These are phyloP conservation scores for Panulirus ornatus DNA, from an alignment of 1,140 invertebrate species.

Conservation along the genomic window DNA sequence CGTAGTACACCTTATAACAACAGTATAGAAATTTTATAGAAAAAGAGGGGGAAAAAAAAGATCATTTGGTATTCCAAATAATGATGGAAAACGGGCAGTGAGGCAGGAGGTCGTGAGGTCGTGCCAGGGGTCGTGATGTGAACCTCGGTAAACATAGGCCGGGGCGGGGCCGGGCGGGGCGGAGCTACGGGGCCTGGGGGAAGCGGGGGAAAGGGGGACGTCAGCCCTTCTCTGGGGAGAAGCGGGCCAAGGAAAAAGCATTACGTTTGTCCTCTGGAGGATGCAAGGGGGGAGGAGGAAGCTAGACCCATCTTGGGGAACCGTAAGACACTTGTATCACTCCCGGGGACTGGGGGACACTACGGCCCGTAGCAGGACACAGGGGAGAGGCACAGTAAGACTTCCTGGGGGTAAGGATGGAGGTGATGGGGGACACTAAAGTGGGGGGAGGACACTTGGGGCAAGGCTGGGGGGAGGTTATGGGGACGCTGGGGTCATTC, in stretches of 20 bases:
- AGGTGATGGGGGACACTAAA: too few relatives aligned
- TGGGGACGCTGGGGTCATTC: too few relatives aligned
- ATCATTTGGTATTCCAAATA: slow-evolving; percentile 65
- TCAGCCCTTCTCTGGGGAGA: not conserved
- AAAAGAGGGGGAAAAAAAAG: not conserved
- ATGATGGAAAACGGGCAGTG: slow-evolving; percentile 43
- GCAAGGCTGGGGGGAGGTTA: too few relatives aligned
- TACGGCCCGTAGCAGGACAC: too few relatives aligned
- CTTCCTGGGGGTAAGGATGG: too few relatives aligned
- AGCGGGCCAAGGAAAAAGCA: not conserved
- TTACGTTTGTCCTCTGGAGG: not conserved
- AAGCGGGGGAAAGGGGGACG: not conserved
- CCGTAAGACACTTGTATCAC: too few relatives aligned
- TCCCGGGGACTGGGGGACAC: too few relatives aligned
- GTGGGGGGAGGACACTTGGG: too few relatives aligned
- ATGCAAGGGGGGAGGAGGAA: not conserved
- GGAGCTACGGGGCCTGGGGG: not conserved
- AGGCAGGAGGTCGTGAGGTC: slow-evolving; percentile 31
- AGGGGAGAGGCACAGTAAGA: too few relatives aligned
- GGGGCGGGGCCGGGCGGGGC: not conserved
- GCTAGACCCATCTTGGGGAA: too few relatives aligned
- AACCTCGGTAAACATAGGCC: slow-evolving; percentile 48
- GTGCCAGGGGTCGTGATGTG: slow-evolving; percentile 30
- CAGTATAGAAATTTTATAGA: not conserved
- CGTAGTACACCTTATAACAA: too few relatives aligned